Conservation (phyloP, 2,888 invertebrate genomes). For the Chirona hameri region DNA sequence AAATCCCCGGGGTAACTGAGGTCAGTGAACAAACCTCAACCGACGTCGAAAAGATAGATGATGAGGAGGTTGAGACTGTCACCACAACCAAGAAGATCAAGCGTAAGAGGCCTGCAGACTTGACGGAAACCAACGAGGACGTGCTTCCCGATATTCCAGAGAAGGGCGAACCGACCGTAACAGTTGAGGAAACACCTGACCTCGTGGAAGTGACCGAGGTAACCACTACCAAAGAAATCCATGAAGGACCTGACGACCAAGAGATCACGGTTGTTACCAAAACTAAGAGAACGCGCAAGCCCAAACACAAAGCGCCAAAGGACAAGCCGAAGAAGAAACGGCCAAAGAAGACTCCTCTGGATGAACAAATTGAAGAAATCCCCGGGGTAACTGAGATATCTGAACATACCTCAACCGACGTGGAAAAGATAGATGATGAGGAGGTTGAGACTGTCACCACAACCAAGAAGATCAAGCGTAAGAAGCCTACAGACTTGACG, state of each 20-base stretch:
- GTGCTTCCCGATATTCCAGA: not conserved
- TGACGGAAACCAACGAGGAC: not conserved
- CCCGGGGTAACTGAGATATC: not conserved
- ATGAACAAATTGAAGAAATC: not conserved
- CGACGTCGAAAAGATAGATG: not conserved
- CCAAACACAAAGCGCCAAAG: not conserved
- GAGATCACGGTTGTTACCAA: not conserved
- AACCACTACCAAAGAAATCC: not conserved
- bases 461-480: not conserved
- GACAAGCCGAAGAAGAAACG: constrained; percentile 27
- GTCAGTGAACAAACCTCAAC: not conserved
- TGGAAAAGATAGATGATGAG: not conserved
- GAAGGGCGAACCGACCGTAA: not conserved
- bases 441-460: not conserved
- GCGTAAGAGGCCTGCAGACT: not conserved
- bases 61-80: not conserved
- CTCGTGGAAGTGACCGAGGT: not conserved
- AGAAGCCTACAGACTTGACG: not conserved
- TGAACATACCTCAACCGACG: not conserved
- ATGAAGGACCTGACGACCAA: constrained; percentile 26
- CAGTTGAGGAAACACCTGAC: constrained; percentile 30
- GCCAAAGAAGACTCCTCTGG: not conserved
- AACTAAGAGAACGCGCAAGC: not conserved
- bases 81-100: not conserved
- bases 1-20: not conserved